Conservation (phyloP, 2,888 invertebrate species). For the Congeria kusceri region DNA sequence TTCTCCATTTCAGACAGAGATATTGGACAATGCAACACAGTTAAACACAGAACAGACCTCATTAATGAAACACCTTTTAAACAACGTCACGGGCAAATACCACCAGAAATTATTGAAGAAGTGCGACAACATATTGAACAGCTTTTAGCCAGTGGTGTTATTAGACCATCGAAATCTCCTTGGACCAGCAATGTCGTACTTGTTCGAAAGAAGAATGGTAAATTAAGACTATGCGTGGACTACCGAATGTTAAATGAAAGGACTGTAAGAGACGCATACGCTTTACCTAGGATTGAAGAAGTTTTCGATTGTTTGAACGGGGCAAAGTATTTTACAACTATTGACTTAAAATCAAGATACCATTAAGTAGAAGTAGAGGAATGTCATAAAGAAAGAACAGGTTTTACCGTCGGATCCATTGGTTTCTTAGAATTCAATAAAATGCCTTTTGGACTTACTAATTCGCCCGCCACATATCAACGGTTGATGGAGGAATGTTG, state of each 20-base stretch:
- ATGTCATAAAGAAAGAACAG: constrained; percentile 1
- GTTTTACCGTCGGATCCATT: constrained; percentile 29
- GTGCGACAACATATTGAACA: constrained; percentile 53
- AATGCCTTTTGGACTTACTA: constrained; percentile 3
- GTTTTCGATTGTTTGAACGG: neutral
- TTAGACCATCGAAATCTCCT: constrained; percentile 52
- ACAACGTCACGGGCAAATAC: constrained; percentile 40
- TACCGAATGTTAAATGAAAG: constrained; percentile 47
- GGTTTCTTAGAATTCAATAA: neutral
- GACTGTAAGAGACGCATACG: constrained; percentile 23
- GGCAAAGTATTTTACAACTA: neutral
- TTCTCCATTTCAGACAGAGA: constrained; percentile 45
- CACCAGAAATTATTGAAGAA: constrained; percentile 48
- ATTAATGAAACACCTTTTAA: constrained; percentile 56
- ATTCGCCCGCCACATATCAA: constrained; percentile 21
- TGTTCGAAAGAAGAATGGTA: constrained; percentile 51
- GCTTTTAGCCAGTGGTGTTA: constrained; percentile 55
- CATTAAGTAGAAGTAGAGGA: neutral
- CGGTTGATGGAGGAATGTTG: constrained; percentile 31
- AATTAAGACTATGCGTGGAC: constrained; percentile 57
- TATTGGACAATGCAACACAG: constrained; percentile 40
- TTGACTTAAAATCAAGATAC: neutral
- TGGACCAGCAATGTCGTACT: constrained; percentile 54
- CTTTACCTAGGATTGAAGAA: neutral
- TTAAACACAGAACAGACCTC: constrained; percentile 50